These are phyloP conservation scores for Synodontis membranacea DNA, from an alignment of 2,113 vertebrate species.

Conservation along the genomic window DNA sequence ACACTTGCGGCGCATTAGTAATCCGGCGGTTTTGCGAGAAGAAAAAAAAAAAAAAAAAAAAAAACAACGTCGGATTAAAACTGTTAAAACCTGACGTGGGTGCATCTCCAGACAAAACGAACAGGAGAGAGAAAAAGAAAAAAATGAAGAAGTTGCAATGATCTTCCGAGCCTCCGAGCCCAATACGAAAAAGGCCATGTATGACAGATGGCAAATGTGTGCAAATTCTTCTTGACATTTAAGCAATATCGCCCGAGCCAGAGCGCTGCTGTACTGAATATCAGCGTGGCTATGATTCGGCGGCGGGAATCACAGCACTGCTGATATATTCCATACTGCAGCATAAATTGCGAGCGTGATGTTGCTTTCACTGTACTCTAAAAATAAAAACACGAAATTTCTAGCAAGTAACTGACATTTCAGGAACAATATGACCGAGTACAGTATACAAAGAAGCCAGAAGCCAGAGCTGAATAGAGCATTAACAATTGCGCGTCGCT, in stretches of 20 bases:
- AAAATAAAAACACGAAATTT: not conserved
- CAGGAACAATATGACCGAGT: not conserved
- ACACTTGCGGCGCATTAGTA: not conserved
- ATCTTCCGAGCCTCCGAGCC: not conserved
- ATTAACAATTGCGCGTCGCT: not conserved
- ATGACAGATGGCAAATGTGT: conserved; percentile 12
- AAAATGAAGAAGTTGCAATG: not conserved
- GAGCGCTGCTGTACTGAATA: not conserved
- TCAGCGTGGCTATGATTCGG: not conserved
- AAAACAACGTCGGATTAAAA: not conserved
- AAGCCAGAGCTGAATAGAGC: not conserved
- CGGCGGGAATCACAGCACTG: not conserved
- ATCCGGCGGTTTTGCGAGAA: not conserved
- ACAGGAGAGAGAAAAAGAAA: too few species aligned
- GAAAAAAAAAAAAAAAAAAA: not conserved
- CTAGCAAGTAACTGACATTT: not conserved
- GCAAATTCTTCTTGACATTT: not conserved
- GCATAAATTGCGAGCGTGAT: too few species aligned
- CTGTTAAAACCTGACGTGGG: not conserved
- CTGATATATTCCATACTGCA: not conserved
- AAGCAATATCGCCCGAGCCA: not conserved
- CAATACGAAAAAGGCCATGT: not conserved
- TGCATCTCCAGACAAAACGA: not conserved
- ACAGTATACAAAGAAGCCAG: not conserved
- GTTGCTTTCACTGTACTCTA: too few species aligned